Base-by-base conservation (phyloP, 2,888 invertebrate genomes). In the Pollenia labialis region DNA sequence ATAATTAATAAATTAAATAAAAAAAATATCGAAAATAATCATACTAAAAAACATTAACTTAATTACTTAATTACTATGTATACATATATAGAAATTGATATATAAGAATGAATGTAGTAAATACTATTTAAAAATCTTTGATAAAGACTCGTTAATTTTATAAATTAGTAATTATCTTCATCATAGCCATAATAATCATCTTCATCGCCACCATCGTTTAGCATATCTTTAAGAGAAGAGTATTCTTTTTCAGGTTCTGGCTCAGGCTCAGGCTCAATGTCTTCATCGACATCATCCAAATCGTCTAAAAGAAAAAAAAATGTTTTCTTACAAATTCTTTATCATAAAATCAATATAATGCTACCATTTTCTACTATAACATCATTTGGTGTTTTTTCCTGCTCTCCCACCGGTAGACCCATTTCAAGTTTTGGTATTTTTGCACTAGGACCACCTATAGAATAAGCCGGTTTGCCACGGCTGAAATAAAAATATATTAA, bases 151-250 rank as follows among this genome's bases (percentile, higher is more conserved):
- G 12, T 50, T 52, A 2, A 48, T n/a, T 52, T 12, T 46, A 42
- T 18, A 60, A 76, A 14, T 85, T 89, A 91, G 80, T 94, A 94
- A 91, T 95, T 95, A 90, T 95, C 95, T 81, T 97, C 96, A 79
- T 96, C 96, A 87, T 95, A 96, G 76, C 95, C 96, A 88, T 95
- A 96, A 68, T 95, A 95, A 32, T 95, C 95, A 44, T 95, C 95
- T 14, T 95, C 95, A 23, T 95, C 95, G 18, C 95, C 95, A n/a
- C 94, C 94, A 81, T 95, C 94, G 89, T 95, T 96, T 50, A 95
- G 90, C 94, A 95, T 94, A 80, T 95, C 94, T 14, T 95, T 94
- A 0, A 95, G 91, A 0, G 95, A 95, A 56, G 91, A 91, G 82
- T 95, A 90, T 89, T 95, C 94, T 1, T 90, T 89, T 75, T 92